These are phyloP conservation scores for Drosophila tsacasi DNA, from an alignment of 1,140 invertebrate species.

Conservation along the genomic window DNA sequence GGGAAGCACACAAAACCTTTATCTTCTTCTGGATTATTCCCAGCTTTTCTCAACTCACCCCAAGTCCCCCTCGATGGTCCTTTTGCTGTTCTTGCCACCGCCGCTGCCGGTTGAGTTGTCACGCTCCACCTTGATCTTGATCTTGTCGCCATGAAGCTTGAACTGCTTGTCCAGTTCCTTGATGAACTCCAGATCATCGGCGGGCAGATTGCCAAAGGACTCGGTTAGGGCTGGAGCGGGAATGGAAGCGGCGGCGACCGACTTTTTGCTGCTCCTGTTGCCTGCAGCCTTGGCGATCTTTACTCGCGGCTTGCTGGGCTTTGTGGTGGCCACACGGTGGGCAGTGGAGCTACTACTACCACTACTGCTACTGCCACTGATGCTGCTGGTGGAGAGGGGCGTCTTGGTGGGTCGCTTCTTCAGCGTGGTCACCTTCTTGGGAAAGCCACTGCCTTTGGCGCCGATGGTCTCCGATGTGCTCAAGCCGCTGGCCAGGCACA, in stretches of 20 bases:
- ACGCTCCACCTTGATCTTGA: constrained; percentile 83
- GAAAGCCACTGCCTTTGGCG: constrained; percentile 60
- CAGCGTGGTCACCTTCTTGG: constrained; percentile 76
- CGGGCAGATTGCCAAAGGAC: constrained; percentile 73
- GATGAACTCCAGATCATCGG: constrained; percentile 83
- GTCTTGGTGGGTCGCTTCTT: constrained; percentile 81
- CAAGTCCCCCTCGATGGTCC: constrained; percentile 83
- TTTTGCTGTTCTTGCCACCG: constrained; percentile 71
- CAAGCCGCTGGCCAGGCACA: constrained; percentile 57
- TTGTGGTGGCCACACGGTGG: constrained; percentile 33
- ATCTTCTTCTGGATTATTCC: background rate
- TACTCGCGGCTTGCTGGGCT: constrained; percentile 68
- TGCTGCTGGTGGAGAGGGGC: constrained; percentile 13
- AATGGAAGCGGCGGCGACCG: background rate
- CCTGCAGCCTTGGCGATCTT: constrained; percentile 43
- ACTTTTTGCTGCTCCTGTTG: constrained; percentile 32
- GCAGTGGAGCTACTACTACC: background rate
- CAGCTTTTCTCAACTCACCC: constrained; percentile 55
- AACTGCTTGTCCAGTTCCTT: constrained; percentile 85
- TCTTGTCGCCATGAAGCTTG: constrained; percentile 78
- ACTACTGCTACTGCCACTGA: background rate
- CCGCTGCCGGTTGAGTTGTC: constrained; percentile 64
- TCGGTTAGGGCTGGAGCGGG: constrained; percentile 38
- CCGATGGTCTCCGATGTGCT: constrained; percentile 35
- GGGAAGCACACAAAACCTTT: background rate